Base-by-base conservation (phyloP, 2,888 invertebrate species). In the Platycnemis pennipes region DNA sequence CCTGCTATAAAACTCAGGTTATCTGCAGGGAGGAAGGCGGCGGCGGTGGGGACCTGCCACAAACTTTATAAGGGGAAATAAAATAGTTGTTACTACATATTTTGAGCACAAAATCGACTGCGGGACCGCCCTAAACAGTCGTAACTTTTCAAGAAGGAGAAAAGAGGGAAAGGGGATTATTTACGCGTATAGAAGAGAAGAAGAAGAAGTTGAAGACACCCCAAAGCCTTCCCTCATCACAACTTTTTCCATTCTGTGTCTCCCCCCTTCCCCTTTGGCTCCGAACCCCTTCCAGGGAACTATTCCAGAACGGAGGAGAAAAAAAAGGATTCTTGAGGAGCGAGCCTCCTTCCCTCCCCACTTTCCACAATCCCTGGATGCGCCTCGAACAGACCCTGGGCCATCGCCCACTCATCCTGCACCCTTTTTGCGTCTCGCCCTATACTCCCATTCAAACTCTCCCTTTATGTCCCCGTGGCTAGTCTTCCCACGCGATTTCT, bases 51-150 rank as follows among this genome's bases (percentile, higher is more conserved):
- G 37, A 31, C 31, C 37, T 77, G n/a, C 77, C 31, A 37, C 77
- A 16, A 77, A 77, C 31, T 77, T 77, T 77, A 77, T 37, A 77
- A 77, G 77, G 77, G 77, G 77, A 16, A 77, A 77, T 77, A 77
- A 37, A 77, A 77, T 37, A 37, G 31, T 77, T 37, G 31, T 77
- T 77, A 16, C 77, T 77, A 77, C 77, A 77, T 77, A 77, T 77
- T 77, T 37, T 37, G 13, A 31, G 37, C 77, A 77, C 37, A 77
- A 77, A 77, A 77, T 77, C 37, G 77, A 77, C 77, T 77, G 2
- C 13, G 77, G 37, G 37, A 77, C 31, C 7, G 0, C 26, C 77
- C 77, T 77, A 77, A 77, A 37, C 31, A 37, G 31, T n/a, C 77
- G 77, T 77, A 77, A 77, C 77, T 77, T 77, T 77, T 37, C 31